Conservation (phyloP, 1,140 invertebrate species). For the Lucilia sericata region DNA sequence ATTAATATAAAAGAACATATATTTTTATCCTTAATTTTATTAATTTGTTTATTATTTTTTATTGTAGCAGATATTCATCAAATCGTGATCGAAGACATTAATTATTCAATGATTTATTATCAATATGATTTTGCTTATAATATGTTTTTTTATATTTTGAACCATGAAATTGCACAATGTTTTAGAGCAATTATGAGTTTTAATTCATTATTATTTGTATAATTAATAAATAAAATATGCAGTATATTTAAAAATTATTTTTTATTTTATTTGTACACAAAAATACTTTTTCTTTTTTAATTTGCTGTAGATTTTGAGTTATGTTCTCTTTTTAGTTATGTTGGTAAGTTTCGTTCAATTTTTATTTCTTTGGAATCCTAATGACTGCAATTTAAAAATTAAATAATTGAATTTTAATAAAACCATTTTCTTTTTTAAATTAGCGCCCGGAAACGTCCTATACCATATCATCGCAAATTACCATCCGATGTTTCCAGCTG, state of each 20-base stretch:
- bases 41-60: conserved; percentile 43
- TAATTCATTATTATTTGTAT: conserved; percentile 10
- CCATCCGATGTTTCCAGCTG: conserved; percentile 78
- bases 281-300: not conserved
- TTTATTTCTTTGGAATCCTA: conserved; percentile 17
- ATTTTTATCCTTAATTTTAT: not conserved
- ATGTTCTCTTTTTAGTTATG: conserved; percentile 13
- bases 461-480: conserved; percentile 87
- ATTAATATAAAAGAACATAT: not conserved
- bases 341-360: conserved; percentile 45
- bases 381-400: not conserved
- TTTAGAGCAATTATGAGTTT: not conserved
- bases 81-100: conserved; percentile 57
- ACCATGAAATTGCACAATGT: not conserved
- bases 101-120: conserved; percentile 5
- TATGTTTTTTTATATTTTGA: not conserved
- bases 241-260: not conserved
- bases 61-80: conserved; percentile 66
- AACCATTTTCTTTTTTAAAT: conserved; percentile 58
- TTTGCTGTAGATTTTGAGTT: conserved; percentile 36
- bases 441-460: conserved; percentile 90
- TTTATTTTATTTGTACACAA: not conserved
- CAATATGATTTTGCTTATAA: conserved; percentile 10
- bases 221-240: not conserved
- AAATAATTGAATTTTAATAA: conserved; percentile 35